These are phyloP conservation scores for Sylvietta virens DNA, from an alignment of 2,113 vertebrate genomes.

Conservation along the genomic window DNA sequence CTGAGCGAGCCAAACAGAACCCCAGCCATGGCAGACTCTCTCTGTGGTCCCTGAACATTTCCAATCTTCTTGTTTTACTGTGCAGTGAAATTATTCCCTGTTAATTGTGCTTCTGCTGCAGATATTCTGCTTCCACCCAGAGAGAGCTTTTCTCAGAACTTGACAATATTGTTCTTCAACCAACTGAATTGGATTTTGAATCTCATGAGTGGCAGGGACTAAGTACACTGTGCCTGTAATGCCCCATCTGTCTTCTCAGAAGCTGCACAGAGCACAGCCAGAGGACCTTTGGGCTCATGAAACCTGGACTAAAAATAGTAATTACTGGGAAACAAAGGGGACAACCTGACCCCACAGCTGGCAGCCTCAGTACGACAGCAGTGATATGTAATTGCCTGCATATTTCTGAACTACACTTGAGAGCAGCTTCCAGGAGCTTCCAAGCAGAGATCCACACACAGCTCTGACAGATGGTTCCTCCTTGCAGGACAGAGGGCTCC, in stretches of 20 bases:
- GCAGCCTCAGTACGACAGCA: not conserved
- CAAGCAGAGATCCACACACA: not conserved
- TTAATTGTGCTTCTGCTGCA: not conserved
- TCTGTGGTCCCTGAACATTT: not conserved
- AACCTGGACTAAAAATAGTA: constrained; percentile 30
- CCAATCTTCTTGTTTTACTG: not conserved
- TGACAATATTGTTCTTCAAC: not conserved
- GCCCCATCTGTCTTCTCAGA: constrained; percentile 13
- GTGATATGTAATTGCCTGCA: not conserved
- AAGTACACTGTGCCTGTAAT: not conserved
- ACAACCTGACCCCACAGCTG: constrained; percentile 12
- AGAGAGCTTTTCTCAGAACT: not conserved
- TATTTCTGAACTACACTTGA: not conserved
- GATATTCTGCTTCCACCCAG: not conserved
- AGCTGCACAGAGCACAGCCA: not conserved
- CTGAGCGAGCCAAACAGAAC: not conserved
- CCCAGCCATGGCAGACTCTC: not conserved
- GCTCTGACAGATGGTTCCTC: not conserved
- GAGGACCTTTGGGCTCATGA: constrained; percentile 30
- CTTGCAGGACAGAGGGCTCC: not conserved
- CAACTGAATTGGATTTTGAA: not conserved
- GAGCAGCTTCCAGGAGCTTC: not conserved
- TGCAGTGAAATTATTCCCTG: not conserved
- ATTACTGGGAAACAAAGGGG: constrained; percentile 50
- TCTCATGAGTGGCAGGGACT: not conserved